Evolutionary conservation across 2,888 invertebrate species (phyloP), one percentile per base, ranked within the genome.

Genomic region (Cheilosia soror): DNA sequence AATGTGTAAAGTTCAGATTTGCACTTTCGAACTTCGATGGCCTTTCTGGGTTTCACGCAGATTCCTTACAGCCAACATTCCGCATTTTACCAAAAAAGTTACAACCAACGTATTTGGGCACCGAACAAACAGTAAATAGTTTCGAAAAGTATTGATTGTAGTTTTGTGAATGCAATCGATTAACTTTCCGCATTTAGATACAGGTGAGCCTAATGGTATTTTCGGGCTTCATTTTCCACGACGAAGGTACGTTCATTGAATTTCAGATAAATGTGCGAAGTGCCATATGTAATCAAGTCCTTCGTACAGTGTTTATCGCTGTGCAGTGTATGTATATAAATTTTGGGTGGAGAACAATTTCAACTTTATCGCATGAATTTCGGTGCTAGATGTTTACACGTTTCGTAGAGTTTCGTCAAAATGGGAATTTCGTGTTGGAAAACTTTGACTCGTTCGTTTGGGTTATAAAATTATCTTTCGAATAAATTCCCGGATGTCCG

Each of bases 321-420:
- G 37, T 37, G 37, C 11, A 11, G 37, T 37, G 33, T 37, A 9
- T 42, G 40, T 58, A 72, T 76, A 20, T 20, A 20, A 49, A 78
- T 55, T 78, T 82, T 58, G 37, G 62, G 65, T 25, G 62, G 63
- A 37, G 51, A 77, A 66, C 72, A 68, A 72, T 85, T 81, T 60
- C 66, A 85, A 85, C 85, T 85, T 85, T 81, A 85, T 76, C 85
- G 81, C 77, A 85, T 76, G 75, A 85, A 85, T 76, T 85, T 27
- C 33, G 37, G 60, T 25, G 37, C 9, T 47, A 27, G 42, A 66
- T 69, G 49, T 69, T 85, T 68, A 77, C 81, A 76, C 81, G 72
- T 81, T 85, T 53, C 33, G 27, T 44, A 33, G 68, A 57, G 65
- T 71, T 82, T 55, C 66, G 51, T 60, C 65, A 72, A 77, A 85